A percentile compares a stretch with the other conserved stretches of the same genome.
Conservation (phyloP, 1,140 invertebrate species). For the Dendrolimus punctatus region DNA sequence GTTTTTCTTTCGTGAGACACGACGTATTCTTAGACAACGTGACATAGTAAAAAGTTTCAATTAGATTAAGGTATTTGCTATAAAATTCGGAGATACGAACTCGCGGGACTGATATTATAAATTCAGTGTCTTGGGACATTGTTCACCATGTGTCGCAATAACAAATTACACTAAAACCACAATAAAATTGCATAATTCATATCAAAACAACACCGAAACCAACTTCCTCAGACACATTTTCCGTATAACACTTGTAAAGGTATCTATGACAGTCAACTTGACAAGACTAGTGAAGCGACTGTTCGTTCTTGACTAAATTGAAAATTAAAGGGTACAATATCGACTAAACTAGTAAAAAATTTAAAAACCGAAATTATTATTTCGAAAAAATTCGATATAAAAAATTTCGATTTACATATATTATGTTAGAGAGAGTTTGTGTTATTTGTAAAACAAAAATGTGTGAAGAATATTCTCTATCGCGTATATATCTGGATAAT, state of each 20-base stretch:
- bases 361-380: too few species aligned
- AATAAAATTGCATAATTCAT: constrained; percentile 56
- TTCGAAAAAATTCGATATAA: too few species aligned
- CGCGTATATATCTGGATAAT: too few species aligned
- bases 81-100: constrained; percentile 56
- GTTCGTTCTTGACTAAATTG: too few species aligned
- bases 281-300: background rate
- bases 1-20: constrained; percentile 31
- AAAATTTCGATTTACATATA: too few species aligned
- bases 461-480: too few species aligned
- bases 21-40: constrained; percentile 58
- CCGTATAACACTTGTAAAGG: background rate
- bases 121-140: constrained; percentile 61
- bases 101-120: constrained; percentile 57
- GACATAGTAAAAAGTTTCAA: constrained; percentile 67
- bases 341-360: too few species aligned
- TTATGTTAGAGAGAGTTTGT: too few species aligned
- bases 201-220: constrained; percentile 39
- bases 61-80: constrained; percentile 60
- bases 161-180: constrained; percentile 35
- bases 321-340: too few species aligned
- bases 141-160: constrained; percentile 31
- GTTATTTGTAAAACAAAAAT: too few species aligned
- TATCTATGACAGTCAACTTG: background rate
- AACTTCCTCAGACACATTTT: constrained; percentile 16